Evolutionary conservation across 2,888 invertebrate genomes (phyloP).

Genomic region (Thymelicus sylvestris): DNA sequence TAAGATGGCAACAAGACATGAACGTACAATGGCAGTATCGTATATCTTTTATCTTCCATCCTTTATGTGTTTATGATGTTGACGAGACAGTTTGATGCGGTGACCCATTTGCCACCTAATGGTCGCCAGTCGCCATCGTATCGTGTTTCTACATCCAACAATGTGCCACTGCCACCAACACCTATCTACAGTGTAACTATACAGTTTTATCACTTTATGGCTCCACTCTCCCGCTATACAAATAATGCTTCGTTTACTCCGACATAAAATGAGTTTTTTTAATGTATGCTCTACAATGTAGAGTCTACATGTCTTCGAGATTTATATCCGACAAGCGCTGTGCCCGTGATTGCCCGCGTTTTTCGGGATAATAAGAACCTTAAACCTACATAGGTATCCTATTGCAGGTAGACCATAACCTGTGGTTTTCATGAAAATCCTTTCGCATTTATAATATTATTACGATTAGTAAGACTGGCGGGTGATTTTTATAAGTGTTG

Average conservation of each 20-base stretch:
- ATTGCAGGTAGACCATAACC: no score
- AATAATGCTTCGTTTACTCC: not conserved
- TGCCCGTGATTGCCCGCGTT: no score
- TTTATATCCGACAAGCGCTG: no score
- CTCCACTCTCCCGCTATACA: not conserved
- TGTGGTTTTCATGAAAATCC: no score
- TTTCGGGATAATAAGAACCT: no score
- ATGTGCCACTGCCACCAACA: not conserved
- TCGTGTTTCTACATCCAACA: conserved; percentile 18
- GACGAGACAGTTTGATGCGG: conserved; percentile 26
- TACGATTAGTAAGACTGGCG: no score
- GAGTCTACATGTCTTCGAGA: no score
- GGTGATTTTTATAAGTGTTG: no score
- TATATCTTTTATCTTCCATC: conserved; percentile 27
- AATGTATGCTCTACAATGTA: no score
- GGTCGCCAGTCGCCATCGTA: conserved; percentile 19
- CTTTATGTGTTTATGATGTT: conserved; percentile 21
- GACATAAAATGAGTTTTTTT: no score
- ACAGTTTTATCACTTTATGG: not conserved
- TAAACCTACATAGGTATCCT: no score
- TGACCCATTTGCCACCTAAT: conserved; percentile 25
- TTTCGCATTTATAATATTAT: no score
- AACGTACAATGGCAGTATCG: conserved; percentile 21
- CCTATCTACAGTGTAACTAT: not conserved
- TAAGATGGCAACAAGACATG: conserved; percentile 13